phyloP scores from a whole-genome alignment of 1,140 invertebrate species.

The Paralvinella palmiformis region DNA sequence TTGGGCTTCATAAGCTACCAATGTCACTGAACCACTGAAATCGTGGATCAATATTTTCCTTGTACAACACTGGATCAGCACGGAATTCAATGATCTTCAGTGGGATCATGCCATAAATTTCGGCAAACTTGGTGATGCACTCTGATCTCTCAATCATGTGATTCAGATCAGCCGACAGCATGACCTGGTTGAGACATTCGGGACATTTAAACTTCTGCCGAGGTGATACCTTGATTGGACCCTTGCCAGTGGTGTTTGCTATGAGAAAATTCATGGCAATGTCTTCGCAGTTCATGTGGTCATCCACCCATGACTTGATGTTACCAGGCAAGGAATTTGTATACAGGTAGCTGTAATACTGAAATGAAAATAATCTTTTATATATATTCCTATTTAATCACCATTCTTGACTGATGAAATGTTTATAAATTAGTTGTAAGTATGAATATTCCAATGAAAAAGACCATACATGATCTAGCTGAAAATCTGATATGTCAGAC shows the following conservation, averaged over 20 bases:
- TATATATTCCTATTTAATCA: not conserved
- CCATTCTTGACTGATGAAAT: too few species aligned
- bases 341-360: slow-evolving; percentile 91
- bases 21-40: slow-evolving; percentile 86
- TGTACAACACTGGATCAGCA: slow-evolving; percentile 89
- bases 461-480: too few species aligned
- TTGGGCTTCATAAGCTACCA: slow-evolving; percentile 69
- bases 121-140: slow-evolving; percentile 81
- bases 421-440: too few species aligned
- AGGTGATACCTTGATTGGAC: slow-evolving; percentile 97
- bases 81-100: slow-evolving; percentile 83
- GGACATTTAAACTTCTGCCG: slow-evolving; percentile 98
- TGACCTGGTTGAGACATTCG: slow-evolving; percentile 87
- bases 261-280: slow-evolving; percentile 99
- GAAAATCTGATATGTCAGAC: too few species aligned
- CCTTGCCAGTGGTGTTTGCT: slow-evolving; percentile 90
- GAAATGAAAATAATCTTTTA: slow-evolving; percentile 46
- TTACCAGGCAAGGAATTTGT: slow-evolving; percentile 84
- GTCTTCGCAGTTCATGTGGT: slow-evolving; percentile 99
- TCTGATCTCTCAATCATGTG: slow-evolving; percentile 90
- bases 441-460: too few species aligned
- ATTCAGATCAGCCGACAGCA: slow-evolving; percentile 83
- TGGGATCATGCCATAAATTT: slow-evolving; percentile 81
- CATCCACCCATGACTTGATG: slow-evolving; percentile 93
- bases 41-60: slow-evolving; percentile 79